Evolutionary conservation across 1,140 invertebrate species (phyloP), one percentile per base, ranked within the genome.

Genomic region (Apis florea): DNA sequence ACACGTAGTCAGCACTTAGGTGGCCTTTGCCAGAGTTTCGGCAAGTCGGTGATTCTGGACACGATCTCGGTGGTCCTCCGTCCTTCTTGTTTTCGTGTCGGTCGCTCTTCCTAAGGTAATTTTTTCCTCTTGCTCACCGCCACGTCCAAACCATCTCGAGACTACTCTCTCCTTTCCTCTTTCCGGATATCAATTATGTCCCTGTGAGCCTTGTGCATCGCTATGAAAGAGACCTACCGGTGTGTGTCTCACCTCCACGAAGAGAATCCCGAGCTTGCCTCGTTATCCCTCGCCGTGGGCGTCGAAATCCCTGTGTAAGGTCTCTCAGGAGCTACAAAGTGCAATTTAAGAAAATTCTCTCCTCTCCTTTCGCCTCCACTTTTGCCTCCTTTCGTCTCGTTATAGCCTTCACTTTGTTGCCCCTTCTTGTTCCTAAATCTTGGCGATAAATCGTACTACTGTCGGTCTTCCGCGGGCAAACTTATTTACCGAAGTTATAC

Each of bases 211-310:
- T 79, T 17, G 64, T 53, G 85, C 84, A 68, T 81, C 67, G 83
- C 83, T 76, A 86, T 83, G 84, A 83, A 82, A 78, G 5, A 40
- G 89, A 86, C 90, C 90, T 83, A 89, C 90, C 85, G 89, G 89
- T 85, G 90, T 87, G 88, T 86, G 88, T 85, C 79, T 88, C 86
- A 87, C 85, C 83, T 87, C 58, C 79, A 73, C 69, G 86, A 76
- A 68, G 71, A 74, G 68, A 66, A 40, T 53, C 56, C 77, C 47
- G 47, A 76, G 84, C 77, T 85, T 81, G 88, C 85, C 90, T 91
- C 90, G 90, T 90, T 91, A 91, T 91, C 90, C 89, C 86, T 89
- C 84, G 89, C 90, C 89, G 89, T 90, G 90, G 90, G 90, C 90
- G 89, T 91, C 84, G 87, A 90, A 90, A 90, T 88, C 85, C 85